Percentiles rank a stretch among this genome's conserved stretches.
Evolutionary conservation across 2,113 vertebrate genomes (phyloP).

Genomic region (Sisor rabdophorus): DNA sequence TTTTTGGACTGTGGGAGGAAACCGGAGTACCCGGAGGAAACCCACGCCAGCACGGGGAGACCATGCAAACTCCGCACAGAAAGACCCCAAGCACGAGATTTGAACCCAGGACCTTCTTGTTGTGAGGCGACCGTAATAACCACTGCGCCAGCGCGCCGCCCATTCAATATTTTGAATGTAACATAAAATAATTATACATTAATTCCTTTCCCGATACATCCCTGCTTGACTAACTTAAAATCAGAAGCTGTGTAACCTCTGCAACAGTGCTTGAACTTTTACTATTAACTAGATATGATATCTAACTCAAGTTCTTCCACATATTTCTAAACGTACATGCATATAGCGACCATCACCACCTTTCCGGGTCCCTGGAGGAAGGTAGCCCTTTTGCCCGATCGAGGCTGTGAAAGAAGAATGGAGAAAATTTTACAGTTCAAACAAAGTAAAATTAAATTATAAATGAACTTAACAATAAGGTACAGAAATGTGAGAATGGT

Average conservation of each 20-base stretch:
- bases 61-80: too few species aligned
- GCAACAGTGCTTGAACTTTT: not conserved
- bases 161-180: slow-evolving; percentile 65
- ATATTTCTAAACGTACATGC: slow-evolving; percentile 83
- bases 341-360: slow-evolving; percentile 97
- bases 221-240: not conserved
- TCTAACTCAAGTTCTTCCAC: not conserved
- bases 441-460: slow-evolving; percentile 2
- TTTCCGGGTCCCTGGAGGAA: slow-evolving; percentile 95
- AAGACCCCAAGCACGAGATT: too few species aligned
- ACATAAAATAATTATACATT: slow-evolving; percentile 40
- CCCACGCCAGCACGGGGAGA: too few species aligned
- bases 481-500: not conserved
- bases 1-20: too few species aligned
- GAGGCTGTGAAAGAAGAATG: slow-evolving; percentile 72
- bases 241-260: not conserved
- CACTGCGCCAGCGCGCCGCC: too few species aligned
- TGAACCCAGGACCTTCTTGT: too few species aligned
- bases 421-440: not conserved
- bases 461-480: slow-evolving; percentile 1
- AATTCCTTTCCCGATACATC: not conserved
- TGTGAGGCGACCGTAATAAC: too few species aligned
- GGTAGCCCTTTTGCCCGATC: slow-evolving; percentile 76
- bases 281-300: slow-evolving; percentile 3
- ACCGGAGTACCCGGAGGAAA: too few species aligned